These are phyloP conservation scores for Drosophila arawakana DNA, from an alignment of 1,140 invertebrate genomes.

Conservation along the genomic window DNA sequence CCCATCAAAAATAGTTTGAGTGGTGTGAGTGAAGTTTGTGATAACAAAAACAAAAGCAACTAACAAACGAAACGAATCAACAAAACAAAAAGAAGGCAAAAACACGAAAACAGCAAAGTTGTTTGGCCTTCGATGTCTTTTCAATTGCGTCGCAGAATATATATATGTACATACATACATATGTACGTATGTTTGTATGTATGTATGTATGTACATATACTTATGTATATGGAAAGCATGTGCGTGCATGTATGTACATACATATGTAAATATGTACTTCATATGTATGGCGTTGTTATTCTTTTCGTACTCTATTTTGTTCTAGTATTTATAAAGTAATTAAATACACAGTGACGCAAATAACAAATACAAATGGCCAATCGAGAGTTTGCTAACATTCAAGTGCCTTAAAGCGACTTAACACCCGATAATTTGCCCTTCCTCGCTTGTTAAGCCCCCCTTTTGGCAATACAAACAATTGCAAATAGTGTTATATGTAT, in stretches of 20 bases:
- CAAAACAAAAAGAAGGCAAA: slow-evolving; percentile 47
- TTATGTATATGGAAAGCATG: slow-evolving; percentile 3
- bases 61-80: slow-evolving; percentile 23
- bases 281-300: slow-evolving; percentile 50
- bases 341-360: slow-evolving; percentile 43
- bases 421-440: slow-evolving; percentile 5
- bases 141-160: slow-evolving; percentile 82
- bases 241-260: slow-evolving; percentile 3
- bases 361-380: slow-evolving; percentile 9
- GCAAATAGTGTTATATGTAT: slow-evolving; percentile 2
- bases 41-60: slow-evolving; percentile 66
- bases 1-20: slow-evolving; percentile 26
- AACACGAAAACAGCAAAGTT: slow-evolving; percentile 71
- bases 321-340: slow-evolving; percentile 40
- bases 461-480: slow-evolving; percentile 14
- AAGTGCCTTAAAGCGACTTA: slow-evolving; percentile 25
- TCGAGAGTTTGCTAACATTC: slow-evolving; percentile 19
- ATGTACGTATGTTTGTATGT: slow-evolving; percentile 8
- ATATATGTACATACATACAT: slow-evolving; percentile 39
- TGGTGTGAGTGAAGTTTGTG: slow-evolving; percentile 54
- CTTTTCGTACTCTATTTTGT: slow-evolving; percentile 42
- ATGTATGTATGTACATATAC: slow-evolving; percentile 24
- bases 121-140: slow-evolving; percentile 82
- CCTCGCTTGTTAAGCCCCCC: background rate
- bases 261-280: slow-evolving; percentile 9